Base-by-base conservation (phyloP, 2,888 invertebrate genomes). In the Amphimallon solstitiale region DNA sequence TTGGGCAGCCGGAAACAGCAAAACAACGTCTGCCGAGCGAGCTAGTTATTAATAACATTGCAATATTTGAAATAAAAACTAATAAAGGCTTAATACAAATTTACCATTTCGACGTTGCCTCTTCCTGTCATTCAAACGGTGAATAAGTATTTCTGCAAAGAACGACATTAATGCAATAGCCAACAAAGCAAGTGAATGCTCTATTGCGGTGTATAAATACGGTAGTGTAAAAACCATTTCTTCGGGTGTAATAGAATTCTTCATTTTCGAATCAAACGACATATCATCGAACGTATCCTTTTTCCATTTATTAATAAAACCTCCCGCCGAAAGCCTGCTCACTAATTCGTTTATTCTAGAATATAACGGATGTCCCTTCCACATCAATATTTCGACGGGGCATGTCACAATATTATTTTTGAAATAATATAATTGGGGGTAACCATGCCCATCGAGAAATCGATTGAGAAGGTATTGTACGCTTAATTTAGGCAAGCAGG, bases 331-430 rank as follows among this genome's bases (percentile, higher is more conserved):
- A 2, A 79, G 73, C 43, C 75, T 65, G 17, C 72, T 66, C 2
- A 81, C 71, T 37, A 78, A 62, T 1, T 62, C 45, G 51, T 78
- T 73, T 54, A 81, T 75, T 45, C 68, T 60, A 3, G 71, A 62
- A n/a, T 71, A 73, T 9, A 80, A 69, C 21, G 77, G 79, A 70
- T 80, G 80, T 4, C 80, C 80, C 68, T 79, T 79, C 4, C 74
- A 70, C 72, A 78, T 74, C 9, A 78, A 64, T 70, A 81, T 77
- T 70, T 78, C 78, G 2, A 80, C 65, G 1, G 79, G 79, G 69
- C 75, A 78, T 4, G 74, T 75, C 2, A 78, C 75, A 0, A 80
- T 74, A 14, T 75, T 73, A 2, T 75, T 67, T 29, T 74, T 70
- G 45, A 79, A 71, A 51, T 74, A 74, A 56, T 75, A 74, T 10